These are phyloP conservation scores for Panulirus ornatus DNA, from an alignment of 1,140 invertebrate species.

Conservation along the genomic window DNA sequence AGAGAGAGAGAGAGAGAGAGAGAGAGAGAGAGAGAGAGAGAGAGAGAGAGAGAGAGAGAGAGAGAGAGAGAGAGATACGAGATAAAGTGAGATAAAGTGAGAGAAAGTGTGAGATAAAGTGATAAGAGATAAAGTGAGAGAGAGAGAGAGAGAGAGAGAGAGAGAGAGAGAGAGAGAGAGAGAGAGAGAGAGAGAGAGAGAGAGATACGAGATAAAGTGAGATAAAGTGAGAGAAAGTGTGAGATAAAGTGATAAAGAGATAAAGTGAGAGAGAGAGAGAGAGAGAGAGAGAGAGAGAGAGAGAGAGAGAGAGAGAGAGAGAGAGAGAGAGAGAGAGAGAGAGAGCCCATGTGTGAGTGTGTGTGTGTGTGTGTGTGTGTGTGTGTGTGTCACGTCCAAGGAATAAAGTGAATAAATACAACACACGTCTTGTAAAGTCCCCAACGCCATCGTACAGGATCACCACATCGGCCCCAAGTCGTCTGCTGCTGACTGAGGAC, in stretches of 20 bases:
- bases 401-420: too few relatives aligned
- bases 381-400: too few relatives aligned
- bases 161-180: slow-evolving; percentile 8
- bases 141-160: slow-evolving; percentile 13
- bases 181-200: neutral
- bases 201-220: neutral
- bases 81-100: neutral
- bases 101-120: neutral
- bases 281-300: slow-evolving; percentile 15
- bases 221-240: neutral
- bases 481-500: too few relatives aligned
- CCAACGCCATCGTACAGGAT: too few relatives aligned
- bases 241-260: neutral
- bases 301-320: neutral
- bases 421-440: too few relatives aligned
- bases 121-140: neutral
- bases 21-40: neutral
- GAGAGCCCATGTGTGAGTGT: too few relatives aligned
- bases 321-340: neutral
- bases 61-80: neutral
- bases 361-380: too few relatives aligned
- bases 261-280: neutral
- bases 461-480: too few relatives aligned
- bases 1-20: neutral
- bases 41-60: neutral